Evolutionary conservation across 2,888 invertebrate species (phyloP).

Genomic region (Cerastis rubricosa): DNA sequence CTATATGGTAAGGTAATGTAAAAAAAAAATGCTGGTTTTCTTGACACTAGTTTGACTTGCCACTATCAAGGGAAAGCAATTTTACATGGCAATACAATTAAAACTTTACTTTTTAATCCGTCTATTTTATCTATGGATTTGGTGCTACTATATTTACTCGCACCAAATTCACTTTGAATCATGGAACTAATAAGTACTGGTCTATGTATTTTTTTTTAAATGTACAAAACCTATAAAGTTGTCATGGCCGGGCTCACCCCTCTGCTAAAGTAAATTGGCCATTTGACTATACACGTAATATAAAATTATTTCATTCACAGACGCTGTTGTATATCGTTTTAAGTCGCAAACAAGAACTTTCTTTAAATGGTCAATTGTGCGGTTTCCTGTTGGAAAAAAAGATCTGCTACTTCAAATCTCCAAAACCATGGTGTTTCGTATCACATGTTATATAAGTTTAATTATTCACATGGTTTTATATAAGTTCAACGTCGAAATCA

Average conservation of each 20-base stretch:
- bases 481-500: no score
- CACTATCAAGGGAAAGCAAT: not conserved
- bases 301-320: not conserved
- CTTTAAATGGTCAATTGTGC: no score
- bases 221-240: not conserved
- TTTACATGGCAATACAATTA: constrained; percentile 33
- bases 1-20: not conserved
- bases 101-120: constrained; percentile 8
- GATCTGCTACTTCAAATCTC: no score
- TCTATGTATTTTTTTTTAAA: not conserved
- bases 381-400: no score
- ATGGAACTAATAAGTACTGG: not conserved
- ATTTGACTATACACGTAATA: not conserved
- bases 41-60: not conserved
- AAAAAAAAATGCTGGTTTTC: not conserved
- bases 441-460: no score
- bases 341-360: no score
- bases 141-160: not conserved
- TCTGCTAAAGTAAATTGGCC: not conserved
- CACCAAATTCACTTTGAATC: not conserved
- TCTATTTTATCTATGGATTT: constrained; percentile 28
- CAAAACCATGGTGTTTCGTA: no score
- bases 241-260: not conserved
- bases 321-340: no score
- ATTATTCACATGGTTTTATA: no score